Base-by-base conservation (phyloP, 2,113 vertebrate genomes). In the Tetraodon nigroviridis region DNA sequence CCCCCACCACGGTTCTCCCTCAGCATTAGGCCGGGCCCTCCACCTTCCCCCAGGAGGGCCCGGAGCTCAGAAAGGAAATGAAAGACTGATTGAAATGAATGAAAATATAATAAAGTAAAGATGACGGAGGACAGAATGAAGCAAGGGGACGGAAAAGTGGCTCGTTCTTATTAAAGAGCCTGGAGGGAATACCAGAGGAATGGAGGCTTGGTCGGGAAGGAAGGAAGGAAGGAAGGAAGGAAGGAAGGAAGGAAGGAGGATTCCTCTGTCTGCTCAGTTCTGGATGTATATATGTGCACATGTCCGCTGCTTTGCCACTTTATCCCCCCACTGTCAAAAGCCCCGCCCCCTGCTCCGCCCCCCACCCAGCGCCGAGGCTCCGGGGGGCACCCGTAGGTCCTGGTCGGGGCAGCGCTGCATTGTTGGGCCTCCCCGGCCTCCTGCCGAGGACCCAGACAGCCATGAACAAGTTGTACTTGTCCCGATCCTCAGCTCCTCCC, bases 341-440 rank as follows among this genome's bases (percentile, higher is more conserved):
- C 49, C 61, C 47, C 44, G 66, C 64, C 44, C 19, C 58, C 64
- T 56, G 37, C 8, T 4, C 21, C 6, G 6, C 54, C 52, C 76
- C 73, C 64, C 71, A 59, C 82, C 84, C 78, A 80, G 82, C 76
- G 78, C 58, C 71, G 75, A 82, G 78, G 89, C 84, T 89, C 81
- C 82, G 88, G 73, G 82, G 84, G 84, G 71, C 61, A 60, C 85
- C 80, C 84, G 87, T 83, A 87, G 83, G 81, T 62, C 55, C 61
- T 68, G 80, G 76, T 75, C 79, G 12, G 61, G 69, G 84, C 78
- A 83, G 82, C 72, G 8, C 60, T 64, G 80, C 71, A 88, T 91
- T 90, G 89, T 89, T 73, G 83, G 51, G 41, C 55, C 8, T 15
- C 14, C 51, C 46, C 86, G 87, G 89, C 80, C 61, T 40, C 50